These are phyloP conservation scores for Thumatha senex DNA, from an alignment of 2,888 invertebrate species.

Conservation along the genomic window DNA sequence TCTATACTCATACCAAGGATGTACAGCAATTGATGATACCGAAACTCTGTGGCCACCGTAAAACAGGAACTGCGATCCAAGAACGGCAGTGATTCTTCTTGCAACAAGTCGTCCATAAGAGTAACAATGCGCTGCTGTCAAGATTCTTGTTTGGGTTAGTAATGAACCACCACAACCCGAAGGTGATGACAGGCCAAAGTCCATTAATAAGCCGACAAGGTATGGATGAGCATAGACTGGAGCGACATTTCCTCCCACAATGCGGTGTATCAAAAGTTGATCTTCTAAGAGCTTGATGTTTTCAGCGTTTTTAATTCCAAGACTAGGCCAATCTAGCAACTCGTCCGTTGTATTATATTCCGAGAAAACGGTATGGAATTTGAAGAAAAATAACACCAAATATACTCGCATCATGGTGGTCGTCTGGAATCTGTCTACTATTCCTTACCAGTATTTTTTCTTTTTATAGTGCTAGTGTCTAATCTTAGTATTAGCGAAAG, in stretches of 20 bases:
- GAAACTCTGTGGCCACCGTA: conserved; percentile 59
- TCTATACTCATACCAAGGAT: conserved; percentile 49
- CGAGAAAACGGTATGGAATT: conserved; percentile 20
- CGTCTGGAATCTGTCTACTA: conserved; percentile 1
- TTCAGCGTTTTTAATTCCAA: conserved; percentile 58
- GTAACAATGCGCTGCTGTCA: conserved; percentile 74
- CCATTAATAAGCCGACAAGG: conserved; percentile 62
- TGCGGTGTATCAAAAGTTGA: conserved; percentile 28
- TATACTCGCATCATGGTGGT: conserved; percentile 50
- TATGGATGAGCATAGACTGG: conserved; percentile 59
- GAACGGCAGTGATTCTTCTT: conserved; percentile 57
- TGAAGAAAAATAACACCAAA: conserved; percentile 37
- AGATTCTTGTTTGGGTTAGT: conserved; percentile 48
- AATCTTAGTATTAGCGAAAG: conserved; percentile 14
- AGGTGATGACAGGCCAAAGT: conserved; percentile 46
- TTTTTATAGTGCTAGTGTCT: conserved; percentile 6
- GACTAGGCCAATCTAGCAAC: conserved; percentile 55
- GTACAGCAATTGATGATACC: conserved; percentile 47
- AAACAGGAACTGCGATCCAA: conserved; percentile 61
- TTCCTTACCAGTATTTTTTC: neutral
- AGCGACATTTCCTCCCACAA: conserved; percentile 63
- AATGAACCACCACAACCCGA: conserved; percentile 68
- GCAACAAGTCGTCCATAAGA: conserved; percentile 59
- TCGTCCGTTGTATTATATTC: conserved; percentile 24
- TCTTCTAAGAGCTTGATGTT: conserved; percentile 50